Evolutionary conservation across 2,113 vertebrate genomes (phyloP).

Genomic region (Benitochromis conjunctus): DNA sequence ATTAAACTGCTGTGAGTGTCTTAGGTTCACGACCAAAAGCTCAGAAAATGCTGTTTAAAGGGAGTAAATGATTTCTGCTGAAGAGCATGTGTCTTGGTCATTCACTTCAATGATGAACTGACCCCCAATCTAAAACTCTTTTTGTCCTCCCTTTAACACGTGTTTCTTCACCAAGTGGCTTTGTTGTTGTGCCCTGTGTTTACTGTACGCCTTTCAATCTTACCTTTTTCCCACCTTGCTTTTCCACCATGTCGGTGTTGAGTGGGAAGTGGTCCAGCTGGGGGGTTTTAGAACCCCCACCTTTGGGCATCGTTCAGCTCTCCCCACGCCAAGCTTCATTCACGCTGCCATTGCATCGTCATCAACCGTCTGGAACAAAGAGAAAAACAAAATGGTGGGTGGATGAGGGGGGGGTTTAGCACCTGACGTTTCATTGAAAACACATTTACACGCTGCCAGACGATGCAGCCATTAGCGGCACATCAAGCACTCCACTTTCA

Average conservation of each 20-base stretch:
- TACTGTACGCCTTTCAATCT: slow-evolving; percentile 15
- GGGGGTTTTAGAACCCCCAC: slow-evolving; percentile 99
- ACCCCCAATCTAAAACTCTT: background rate
- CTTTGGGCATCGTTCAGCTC: slow-evolving; percentile 99
- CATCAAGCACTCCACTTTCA: slow-evolving; percentile 54
- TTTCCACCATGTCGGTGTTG: slow-evolving; percentile 99
- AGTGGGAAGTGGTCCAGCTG: slow-evolving; percentile 95
- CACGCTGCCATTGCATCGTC: slow-evolving; percentile 94
- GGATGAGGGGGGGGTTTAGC: slow-evolving; percentile 28
- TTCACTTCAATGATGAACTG: background rate
- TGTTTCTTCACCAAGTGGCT: background rate
- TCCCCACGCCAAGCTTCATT: slow-evolving; percentile 96
- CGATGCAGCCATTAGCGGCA: slow-evolving; percentile 47
- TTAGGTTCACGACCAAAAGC: background rate
- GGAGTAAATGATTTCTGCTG: background rate
- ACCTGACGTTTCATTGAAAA: slow-evolving; percentile 53
- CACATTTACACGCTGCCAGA: slow-evolving; percentile 55
- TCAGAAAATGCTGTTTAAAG: background rate
- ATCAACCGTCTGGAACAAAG: slow-evolving; percentile 86
- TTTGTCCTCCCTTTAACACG: background rate
- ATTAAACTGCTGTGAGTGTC: background rate
- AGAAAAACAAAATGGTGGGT: background rate
- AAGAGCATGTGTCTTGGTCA: background rate
- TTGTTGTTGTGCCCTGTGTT: background rate
- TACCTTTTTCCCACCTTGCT: slow-evolving; percentile 99